Evolutionary conservation across 2,113 vertebrate species (phyloP).

Genomic region (Peromyscus maniculatus): DNA sequence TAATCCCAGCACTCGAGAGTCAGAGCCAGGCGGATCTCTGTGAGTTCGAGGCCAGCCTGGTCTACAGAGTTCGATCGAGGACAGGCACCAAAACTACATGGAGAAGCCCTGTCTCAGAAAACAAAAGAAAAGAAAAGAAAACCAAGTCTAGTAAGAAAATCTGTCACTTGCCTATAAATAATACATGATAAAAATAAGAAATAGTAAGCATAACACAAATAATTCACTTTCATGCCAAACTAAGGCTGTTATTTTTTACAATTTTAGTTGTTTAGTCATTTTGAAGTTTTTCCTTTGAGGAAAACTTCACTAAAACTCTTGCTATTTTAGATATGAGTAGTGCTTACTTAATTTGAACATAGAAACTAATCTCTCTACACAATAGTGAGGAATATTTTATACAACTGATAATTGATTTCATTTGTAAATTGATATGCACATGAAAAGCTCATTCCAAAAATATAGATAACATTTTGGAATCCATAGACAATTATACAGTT

Average conservation of each 20-base stretch:
- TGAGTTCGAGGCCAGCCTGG: too few relatives aligned
- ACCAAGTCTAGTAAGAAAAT: neutral
- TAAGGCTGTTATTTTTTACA: neutral
- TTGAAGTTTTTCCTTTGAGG: slow-evolving; percentile 10
- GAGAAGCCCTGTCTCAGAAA: too few relatives aligned
- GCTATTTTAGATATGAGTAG: neutral
- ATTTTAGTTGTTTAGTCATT: slow-evolving; percentile 17
- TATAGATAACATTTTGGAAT: slow-evolving; percentile 33
- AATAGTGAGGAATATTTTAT: slow-evolving; percentile 41
- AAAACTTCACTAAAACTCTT: slow-evolving; percentile 36
- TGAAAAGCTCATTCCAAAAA: neutral
- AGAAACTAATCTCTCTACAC: slow-evolving; percentile 1
- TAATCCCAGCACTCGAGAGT: too few relatives aligned
- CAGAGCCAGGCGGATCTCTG: too few relatives aligned
- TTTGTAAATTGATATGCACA: slow-evolving; percentile 10
- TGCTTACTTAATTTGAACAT: slow-evolving; percentile 11
- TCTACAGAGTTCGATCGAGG: too few relatives aligned
- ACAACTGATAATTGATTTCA: slow-evolving; percentile 5
- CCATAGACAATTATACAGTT: neutral
- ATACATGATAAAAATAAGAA: neutral
- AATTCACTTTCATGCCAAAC: neutral
- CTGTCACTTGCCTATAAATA: neutral
- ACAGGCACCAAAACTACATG: too few relatives aligned
- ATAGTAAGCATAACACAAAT: neutral
- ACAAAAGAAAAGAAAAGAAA: neutral